Percentiles rank a stretch among this genome's conserved stretches.
Conservation (phyloP, 2,888 invertebrate species). For the Drosophila merina region DNA sequence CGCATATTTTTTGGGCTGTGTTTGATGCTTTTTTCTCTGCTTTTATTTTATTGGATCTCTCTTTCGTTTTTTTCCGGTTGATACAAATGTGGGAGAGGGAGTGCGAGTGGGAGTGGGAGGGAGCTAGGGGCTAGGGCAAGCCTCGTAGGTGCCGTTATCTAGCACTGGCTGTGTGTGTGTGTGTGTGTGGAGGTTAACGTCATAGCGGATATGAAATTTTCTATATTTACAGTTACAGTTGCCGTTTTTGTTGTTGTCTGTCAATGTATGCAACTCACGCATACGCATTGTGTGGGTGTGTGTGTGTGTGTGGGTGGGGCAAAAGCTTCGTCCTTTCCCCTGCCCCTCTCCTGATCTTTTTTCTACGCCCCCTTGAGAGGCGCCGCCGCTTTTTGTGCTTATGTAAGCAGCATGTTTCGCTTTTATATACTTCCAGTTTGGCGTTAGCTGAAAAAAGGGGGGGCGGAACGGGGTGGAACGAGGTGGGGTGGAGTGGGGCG, state of each 20-base stretch:
- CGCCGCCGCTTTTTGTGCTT: constrained; percentile 51
- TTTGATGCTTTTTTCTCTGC: constrained; percentile 9
- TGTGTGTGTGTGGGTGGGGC: constrained; percentile 8
- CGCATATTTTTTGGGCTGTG: constrained; percentile 15
- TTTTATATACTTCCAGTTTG: constrained; percentile 68
- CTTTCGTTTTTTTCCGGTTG: constrained; percentile 15
- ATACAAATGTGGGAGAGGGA: constrained; percentile 21
- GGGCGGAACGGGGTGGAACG: neutral
- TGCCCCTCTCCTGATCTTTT: neutral
- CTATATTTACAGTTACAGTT: constrained; percentile 71
- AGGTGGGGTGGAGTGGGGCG: neutral
- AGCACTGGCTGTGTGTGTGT: constrained; percentile 14
- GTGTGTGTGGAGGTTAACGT: constrained; percentile 63
- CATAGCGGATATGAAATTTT: constrained; percentile 76
- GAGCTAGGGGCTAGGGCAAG: neutral
- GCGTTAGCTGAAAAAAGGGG: constrained; percentile 30
- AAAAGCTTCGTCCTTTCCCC: constrained; percentile 29
- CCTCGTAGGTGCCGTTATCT: constrained; percentile 44
- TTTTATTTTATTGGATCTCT: constrained; percentile 27
- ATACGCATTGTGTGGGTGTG: neutral
- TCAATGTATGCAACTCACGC: constrained; percentile 66
- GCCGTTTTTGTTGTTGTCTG: constrained; percentile 50
- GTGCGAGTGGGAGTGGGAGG: no score
- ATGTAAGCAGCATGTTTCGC: constrained; percentile 77
- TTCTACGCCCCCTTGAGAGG: constrained; percentile 38